Base-by-base conservation (phyloP, 2,888 invertebrate genomes). In the Conops quadrifasciatus region DNA sequence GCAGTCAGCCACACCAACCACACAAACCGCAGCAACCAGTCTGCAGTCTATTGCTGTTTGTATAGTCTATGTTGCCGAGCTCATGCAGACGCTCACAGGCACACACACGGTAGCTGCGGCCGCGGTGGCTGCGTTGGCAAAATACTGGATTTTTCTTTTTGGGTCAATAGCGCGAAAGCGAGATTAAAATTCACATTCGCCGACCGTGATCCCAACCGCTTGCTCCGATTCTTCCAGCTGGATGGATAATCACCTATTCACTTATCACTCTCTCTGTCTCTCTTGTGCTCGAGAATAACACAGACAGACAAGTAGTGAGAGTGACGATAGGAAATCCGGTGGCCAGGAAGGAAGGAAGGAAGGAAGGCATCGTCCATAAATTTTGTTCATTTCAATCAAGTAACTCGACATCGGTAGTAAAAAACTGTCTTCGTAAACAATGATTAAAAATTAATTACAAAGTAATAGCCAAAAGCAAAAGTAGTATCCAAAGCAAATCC, bases 111-210 rank as follows among this genome's bases (percentile, higher is more conserved):
- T 19, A 53, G 53, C 49, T 49, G 49, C 16, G 3, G n/a, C n/a
- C 49, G n/a, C 13, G 49, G n/a, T n/a, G 49, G 49, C 24, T 28
- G 58, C 26, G 16, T 19, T 21, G 5, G 58, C 28, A 58, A 26
- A 58, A 15, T 28, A 28, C 49, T 49, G 49, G 49, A 49, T 19
- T 49, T 67, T 21, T 16, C 19, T 71, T 68, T 68, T 58, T 71
- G 49, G 71, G 71, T 71, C 71, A 71, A 21, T 71, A 71, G 64
- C 21, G 68, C 68, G 43, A 68, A 68, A 71, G 51, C 71, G 28
- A 62, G 56, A 65, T 65, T 62, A 65, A 58, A 7, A 49, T 49
- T 49, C n/a, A 49, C 15, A n/a, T 49, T 49, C 49, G n/a, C 19
- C 49, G n/a, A 19, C 49, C 49, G 15, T 3, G 21, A 21, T 53